Evolutionary conservation across 1,140 invertebrate genomes (phyloP).

Genomic region (Nymphalis io): DNA sequence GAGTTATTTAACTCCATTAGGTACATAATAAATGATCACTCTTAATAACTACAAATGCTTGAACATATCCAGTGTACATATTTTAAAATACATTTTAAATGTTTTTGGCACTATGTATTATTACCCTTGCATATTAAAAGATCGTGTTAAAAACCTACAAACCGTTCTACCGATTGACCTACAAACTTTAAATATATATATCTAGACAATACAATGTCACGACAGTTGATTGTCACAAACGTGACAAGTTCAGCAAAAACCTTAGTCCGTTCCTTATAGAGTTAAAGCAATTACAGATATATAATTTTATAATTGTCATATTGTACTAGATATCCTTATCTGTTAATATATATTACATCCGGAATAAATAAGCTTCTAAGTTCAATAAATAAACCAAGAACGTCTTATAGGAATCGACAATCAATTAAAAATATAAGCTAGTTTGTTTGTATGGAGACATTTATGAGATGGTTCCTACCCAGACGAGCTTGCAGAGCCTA

Average conservation of each 20-base stretch:
- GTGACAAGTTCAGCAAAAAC: constrained; percentile 3
- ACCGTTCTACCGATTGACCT: not conserved
- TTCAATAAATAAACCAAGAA: not conserved
- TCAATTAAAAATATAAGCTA: too few relatives aligned
- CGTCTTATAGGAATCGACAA: not conserved
- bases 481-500: too few relatives aligned
- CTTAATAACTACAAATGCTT: too few relatives aligned
- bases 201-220: constrained; percentile 14
- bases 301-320: constrained; percentile 22
- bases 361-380: not conserved
- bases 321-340: constrained; percentile 6
- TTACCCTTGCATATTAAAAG: too few relatives aligned
- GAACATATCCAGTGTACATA: too few relatives aligned
- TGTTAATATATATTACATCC: constrained; percentile 17
- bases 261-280: constrained; percentile 18
- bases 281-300: constrained; percentile 19
- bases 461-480: too few relatives aligned
- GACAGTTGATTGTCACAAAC: constrained; percentile 19
- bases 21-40: too few relatives aligned
- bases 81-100: too few relatives aligned
- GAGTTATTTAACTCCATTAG: too few relatives aligned
- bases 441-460: too few relatives aligned
- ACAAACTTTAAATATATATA: constrained; percentile 10
- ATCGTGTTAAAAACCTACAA: too few relatives aligned
- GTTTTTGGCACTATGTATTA: too few relatives aligned